A percentile compares a stretch with the other conserved stretches of the same genome.
These are phyloP conservation scores for Odontocolon sp. DNA, from an alignment of 2,888 invertebrate species.

Conservation along the genomic window DNA sequence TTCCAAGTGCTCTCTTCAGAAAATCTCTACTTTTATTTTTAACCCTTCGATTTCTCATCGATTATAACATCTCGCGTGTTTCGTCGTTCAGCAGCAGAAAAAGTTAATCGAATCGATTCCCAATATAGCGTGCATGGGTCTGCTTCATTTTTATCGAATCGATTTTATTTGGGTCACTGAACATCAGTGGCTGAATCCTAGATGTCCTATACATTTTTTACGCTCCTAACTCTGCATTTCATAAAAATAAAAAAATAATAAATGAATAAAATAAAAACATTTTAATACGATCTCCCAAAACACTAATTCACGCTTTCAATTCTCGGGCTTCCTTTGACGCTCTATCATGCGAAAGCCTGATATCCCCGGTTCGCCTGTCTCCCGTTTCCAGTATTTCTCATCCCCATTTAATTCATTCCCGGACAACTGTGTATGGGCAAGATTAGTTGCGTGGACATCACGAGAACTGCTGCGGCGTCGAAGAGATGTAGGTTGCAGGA, in stretches of 20 bases:
- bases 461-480: conserved; percentile 29
- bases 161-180: conserved; percentile 47
- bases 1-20: background rate
- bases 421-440: conserved; percentile 18
- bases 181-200: conserved; percentile 18
- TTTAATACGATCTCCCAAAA: conserved; percentile 37
- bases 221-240: background rate
- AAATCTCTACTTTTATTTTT: too few relatives aligned
- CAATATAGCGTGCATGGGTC: background rate
- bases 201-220: conserved; percentile 1
- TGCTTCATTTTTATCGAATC: conserved; percentile 32
- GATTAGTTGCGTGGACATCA: conserved; percentile 52
- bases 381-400: conserved; percentile 10
- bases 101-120: conserved; percentile 37
- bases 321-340: conserved; percentile 59
- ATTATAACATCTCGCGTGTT: conserved; percentile 9
- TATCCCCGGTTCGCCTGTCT: conserved; percentile 45
- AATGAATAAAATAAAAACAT: conserved; percentile 11
- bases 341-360: conserved; percentile 64
- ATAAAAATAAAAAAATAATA: conserved; percentile 8
- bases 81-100: background rate
- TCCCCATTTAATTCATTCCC: conserved; percentile 22
- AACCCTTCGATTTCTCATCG: background rate
- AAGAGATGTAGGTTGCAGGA: conserved; percentile 25
- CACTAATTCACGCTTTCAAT: conserved; percentile 60